Base-by-base conservation (phyloP, 1,140 invertebrate species). In the Saxidomus purpurata region DNA sequence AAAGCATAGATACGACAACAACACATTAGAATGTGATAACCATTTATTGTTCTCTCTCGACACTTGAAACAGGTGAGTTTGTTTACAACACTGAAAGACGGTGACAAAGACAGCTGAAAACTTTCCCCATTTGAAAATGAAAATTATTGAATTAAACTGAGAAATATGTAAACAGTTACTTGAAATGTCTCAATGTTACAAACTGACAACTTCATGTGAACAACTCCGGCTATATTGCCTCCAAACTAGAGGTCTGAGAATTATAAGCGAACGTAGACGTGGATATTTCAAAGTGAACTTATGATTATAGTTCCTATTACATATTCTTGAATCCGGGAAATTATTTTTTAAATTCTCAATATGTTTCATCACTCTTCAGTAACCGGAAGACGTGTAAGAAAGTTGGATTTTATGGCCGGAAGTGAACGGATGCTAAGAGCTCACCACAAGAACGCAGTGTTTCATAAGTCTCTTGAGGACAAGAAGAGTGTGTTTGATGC, bases 381-480 rank as follows among this genome's bases (percentile, higher is more conserved):
- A 4, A 28, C 71, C 36, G 40, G 40, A 28, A 76, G 71, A 76
- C 71, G 40, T 4, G 19, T 38, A 15, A 36, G 74, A 61, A 87
- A 87, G 47, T 17, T 59, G n/a, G 71, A 87, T 55, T 77, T 79
- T 67, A 87, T 87, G 85, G 43, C 71, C n/a, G 85, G 85, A 87
- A 87, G 85, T 76, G 85, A 87, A 28, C 71, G 85, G 0, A 87
- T 87, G 85, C 31, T 87, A 22, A 74, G 40, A 38, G 85, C 85
- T n/a, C 85, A 87, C 40, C 85, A 87, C 38, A 87, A 87, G 40
- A 87, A 87, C 52, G 71, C 85, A 3, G 85, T 87, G 2, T 77
- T 87, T 38, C 43, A 47, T 49, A 87, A 87, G 36, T 63, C 71
- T 11, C 40, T 87, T 17, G 85, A 87, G 47, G 69, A 47, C 36